phyloP scores from a whole-genome alignment of 1,140 invertebrate species.

The Mya arenaria region DNA sequence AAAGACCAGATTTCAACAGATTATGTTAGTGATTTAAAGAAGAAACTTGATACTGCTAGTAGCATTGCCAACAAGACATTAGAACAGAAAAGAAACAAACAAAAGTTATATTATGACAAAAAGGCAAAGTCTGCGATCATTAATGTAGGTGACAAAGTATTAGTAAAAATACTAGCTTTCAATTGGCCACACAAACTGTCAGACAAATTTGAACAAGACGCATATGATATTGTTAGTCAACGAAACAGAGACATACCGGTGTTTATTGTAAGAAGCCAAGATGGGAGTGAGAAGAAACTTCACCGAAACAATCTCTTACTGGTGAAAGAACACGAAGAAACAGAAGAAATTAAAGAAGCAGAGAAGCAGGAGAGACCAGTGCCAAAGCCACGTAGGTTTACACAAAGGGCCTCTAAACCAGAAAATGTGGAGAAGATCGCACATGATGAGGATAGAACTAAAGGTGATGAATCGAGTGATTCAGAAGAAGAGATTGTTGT shows the following conservation, averaged over 20 bases:
- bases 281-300: neutral
- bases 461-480: neutral
- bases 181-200: neutral
- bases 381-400: neutral
- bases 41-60: neutral
- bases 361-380: neutral
- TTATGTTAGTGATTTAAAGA: constrained; percentile 14
- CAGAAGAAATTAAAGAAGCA: neutral
- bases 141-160: neutral
- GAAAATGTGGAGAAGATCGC: neutral
- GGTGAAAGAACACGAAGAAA: neutral
- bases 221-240: neutral
- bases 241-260: constrained; percentile 12
- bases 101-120: constrained; percentile 9
- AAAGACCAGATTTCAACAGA: neutral
- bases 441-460: no score
- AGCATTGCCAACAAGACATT: constrained; percentile 8
- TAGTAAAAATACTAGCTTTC: constrained; percentile 9
- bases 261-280: constrained; percentile 21
- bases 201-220: neutral
- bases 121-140: constrained; percentile 5
- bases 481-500: neutral
- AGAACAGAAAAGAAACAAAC: neutral
- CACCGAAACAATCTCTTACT: constrained; percentile 1
- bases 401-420: neutral